These are phyloP conservation scores for Anthonomus grandis DNA, from an alignment of 1,140 invertebrate species.

Conservation along the genomic window DNA sequence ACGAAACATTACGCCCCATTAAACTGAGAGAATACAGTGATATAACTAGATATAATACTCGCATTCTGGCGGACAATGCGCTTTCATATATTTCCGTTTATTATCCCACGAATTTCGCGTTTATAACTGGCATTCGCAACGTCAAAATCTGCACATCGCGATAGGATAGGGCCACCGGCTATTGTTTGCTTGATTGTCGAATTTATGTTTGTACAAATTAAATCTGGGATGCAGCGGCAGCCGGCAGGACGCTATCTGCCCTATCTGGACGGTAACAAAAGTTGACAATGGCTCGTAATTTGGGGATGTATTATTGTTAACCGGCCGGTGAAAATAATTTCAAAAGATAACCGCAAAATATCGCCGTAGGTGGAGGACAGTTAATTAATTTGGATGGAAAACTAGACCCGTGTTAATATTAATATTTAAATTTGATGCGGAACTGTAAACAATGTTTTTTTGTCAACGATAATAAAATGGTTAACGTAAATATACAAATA, in stretches of 20 bases:
- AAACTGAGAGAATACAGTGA: constrained; percentile 42
- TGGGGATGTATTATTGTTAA: constrained; percentile 23
- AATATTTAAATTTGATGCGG: too few relatives aligned
- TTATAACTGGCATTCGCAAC: constrained; percentile 46
- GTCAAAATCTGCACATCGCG: constrained; percentile 50
- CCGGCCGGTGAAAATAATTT: constrained; percentile 25
- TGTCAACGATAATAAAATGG: too few relatives aligned
- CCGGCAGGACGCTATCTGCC: too few relatives aligned
- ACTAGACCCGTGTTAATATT: constrained; percentile 3
- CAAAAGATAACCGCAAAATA: constrained; percentile 12
- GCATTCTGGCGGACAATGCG: constrained; percentile 35
- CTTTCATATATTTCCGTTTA: constrained; percentile 47
- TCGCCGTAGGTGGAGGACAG: constrained; percentile 11
- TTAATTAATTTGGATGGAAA: constrained; percentile 20
- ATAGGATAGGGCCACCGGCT: constrained; percentile 49
- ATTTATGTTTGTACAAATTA: constrained; percentile 52
- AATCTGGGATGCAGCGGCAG: constrained; percentile 43
- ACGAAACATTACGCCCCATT: constrained; percentile 38
- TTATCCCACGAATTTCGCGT: constrained; percentile 46
- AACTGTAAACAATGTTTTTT: too few relatives aligned
- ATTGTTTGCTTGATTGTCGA: constrained; percentile 51
- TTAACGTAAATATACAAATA: too few relatives aligned
- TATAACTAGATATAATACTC: constrained; percentile 42
- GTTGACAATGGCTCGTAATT: constrained; percentile 42
- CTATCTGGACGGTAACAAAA: constrained; percentile 47